These are phyloP conservation scores for Miniopterus natalensis DNA, from an alignment of 2,113 vertebrate species.

Conservation along the genomic window DNA sequence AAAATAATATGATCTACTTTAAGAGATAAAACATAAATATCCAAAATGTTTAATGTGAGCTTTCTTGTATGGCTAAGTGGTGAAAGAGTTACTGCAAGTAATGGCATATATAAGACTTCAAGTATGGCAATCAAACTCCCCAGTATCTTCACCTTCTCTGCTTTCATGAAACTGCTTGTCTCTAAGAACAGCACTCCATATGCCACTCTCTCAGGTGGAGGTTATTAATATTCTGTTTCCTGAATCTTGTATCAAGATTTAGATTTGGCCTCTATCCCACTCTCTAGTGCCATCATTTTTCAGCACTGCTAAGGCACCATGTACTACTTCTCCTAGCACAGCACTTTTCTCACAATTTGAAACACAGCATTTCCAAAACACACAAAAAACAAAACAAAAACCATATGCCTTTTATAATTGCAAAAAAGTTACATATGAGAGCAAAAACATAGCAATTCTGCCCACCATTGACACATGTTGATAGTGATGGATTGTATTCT, in stretches of 20 bases:
- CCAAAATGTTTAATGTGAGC: background rate
- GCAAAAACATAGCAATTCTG: background rate
- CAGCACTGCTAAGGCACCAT: background rate
- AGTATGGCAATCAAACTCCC: background rate
- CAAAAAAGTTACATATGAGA: background rate
- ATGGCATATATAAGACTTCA: background rate
- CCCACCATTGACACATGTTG: background rate
- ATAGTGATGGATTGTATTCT: background rate
- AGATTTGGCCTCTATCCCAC: background rate
- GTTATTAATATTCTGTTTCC: background rate
- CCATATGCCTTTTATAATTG: background rate
- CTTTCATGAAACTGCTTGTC: background rate
- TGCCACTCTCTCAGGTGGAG: background rate
- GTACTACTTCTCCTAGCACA: background rate
- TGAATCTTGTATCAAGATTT: background rate
- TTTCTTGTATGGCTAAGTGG: background rate
- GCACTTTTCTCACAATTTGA: background rate
- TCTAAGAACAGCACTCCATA: background rate
- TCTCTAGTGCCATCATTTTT: background rate
- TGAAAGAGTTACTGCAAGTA: background rate
- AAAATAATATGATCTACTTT: background rate
- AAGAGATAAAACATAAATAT: constrained; percentile 17
- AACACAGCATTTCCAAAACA: background rate
- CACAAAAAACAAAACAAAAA: background rate
- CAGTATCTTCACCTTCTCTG: background rate